These are phyloP conservation scores for Atherinosoma microstoma DNA, from an alignment of 2,797 vertebrate genomes.

Conservation along the genomic window DNA sequence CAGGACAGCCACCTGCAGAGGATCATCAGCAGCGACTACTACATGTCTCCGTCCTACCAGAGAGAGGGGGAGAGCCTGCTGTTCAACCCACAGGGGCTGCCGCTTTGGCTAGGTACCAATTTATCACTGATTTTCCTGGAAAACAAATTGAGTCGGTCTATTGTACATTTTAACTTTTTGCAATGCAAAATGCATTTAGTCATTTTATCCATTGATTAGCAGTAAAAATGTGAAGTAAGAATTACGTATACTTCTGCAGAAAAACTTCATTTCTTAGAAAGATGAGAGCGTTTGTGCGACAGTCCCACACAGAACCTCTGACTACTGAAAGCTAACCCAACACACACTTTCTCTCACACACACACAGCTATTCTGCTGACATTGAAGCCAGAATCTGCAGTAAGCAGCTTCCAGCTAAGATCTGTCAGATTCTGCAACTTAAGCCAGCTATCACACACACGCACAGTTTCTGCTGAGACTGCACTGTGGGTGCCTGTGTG, in stretches of 20 bases:
- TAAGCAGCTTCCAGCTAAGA: conserved; percentile 77
- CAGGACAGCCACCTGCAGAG: conserved; percentile 98
- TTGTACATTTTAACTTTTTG: conserved; percentile 3
- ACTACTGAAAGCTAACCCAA: conserved; percentile 46
- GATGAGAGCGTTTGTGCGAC: conserved; percentile 9
- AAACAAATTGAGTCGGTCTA: background rate
- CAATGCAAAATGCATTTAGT: background rate
- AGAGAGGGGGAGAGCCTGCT: conserved; percentile 94
- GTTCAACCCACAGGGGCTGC: conserved; percentile 95
- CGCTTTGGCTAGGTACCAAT: conserved; percentile 91
- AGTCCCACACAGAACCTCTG: conserved; percentile 30
- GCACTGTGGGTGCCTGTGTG: conserved; percentile 43
- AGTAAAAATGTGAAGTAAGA: background rate
- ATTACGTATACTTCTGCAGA: conserved; percentile 2
- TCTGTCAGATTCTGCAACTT: conserved; percentile 79
- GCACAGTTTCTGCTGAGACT: conserved; percentile 64
- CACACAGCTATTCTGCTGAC: conserved; percentile 71
- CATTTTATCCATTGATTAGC: background rate
- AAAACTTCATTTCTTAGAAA: conserved; percentile 16
- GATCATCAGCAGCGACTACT: conserved; percentile 97
- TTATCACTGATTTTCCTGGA: background rate
- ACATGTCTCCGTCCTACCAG: conserved; percentile 93
- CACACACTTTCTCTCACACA: conserved; percentile 28
- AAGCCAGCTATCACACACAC: conserved; percentile 70
- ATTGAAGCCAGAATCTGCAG: conserved; percentile 70